Evolutionary conservation across 2,113 vertebrate genomes (phyloP).

Genomic region (Boleophthalmus pectinirostris): DNA sequence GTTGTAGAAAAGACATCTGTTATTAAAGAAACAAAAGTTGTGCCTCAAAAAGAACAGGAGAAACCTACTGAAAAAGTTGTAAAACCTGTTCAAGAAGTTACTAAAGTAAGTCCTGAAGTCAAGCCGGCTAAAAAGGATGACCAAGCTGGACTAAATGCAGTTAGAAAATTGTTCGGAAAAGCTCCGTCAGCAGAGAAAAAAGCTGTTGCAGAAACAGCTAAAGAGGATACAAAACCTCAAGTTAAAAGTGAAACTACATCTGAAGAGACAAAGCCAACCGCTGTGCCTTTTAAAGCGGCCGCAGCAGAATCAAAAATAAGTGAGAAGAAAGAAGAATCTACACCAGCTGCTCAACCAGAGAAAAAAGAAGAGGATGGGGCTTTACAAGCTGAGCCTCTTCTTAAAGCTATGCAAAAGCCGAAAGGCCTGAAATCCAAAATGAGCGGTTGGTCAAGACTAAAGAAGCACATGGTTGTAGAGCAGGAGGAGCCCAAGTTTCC

Average conservation of each 20-base stretch:
- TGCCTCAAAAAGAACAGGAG: conserved; percentile 30
- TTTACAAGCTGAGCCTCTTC: conserved; percentile 51
- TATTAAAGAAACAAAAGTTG: conserved; percentile 37
- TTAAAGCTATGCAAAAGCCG: conserved; percentile 61
- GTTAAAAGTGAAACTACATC: conserved; percentile 16
- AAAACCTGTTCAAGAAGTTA: conserved; percentile 33
- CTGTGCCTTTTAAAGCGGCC: conserved; percentile 11
- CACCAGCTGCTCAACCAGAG: conserved; percentile 25
- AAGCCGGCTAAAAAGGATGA: conserved; percentile 36
- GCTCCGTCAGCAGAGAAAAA: conserved; percentile 26
- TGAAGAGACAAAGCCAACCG: conserved; percentile 24
- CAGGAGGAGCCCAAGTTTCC: conserved; percentile 74
- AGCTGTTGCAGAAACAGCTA: conserved; percentile 22
- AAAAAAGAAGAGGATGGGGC: conserved; percentile 31
- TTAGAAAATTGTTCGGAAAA: conserved; percentile 58
- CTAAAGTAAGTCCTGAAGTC: conserved; percentile 44
- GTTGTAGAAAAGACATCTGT: conserved; percentile 22
- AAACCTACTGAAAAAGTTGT: conserved; percentile 20
- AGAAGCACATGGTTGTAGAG: conserved; percentile 87
- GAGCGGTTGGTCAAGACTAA: conserved; percentile 89
- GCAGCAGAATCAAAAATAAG: conserved; percentile 27
- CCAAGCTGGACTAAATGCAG: conserved; percentile 43
- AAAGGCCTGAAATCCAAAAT: conserved; percentile 67
- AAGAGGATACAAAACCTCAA: conserved; percentile 38
- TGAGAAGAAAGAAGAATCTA: conserved; percentile 26